These are phyloP conservation scores for Drosophila setosimentum DNA, from an alignment of 2,888 invertebrate genomes.

Conservation along the genomic window DNA sequence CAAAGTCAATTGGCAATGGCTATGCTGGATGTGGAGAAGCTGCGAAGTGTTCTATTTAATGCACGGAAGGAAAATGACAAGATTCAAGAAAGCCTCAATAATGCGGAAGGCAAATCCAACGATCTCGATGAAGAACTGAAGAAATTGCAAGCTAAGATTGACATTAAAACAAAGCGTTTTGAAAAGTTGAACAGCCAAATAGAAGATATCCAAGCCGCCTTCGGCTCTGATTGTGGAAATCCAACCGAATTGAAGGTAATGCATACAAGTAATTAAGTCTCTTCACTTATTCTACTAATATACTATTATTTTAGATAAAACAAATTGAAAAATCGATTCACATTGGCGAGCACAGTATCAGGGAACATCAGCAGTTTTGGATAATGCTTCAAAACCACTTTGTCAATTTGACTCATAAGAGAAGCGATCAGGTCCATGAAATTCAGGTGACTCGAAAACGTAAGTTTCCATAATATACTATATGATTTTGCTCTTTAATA, in stretches of 20 bases:
- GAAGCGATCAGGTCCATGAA: slow-evolving; percentile 89
- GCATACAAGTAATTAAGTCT: slow-evolving; percentile 87
- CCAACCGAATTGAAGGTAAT: slow-evolving; percentile 65
- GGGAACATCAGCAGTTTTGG: slow-evolving; percentile 90
- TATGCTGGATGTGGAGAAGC: slow-evolving; percentile 85
- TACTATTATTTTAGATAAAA: slow-evolving; percentile 85
- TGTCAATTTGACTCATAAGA: slow-evolving; percentile 89
- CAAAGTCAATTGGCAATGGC: slow-evolving; percentile 87
- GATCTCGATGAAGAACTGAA: slow-evolving; percentile 85
- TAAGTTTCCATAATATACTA: slow-evolving; percentile 83
- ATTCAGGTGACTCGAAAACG: slow-evolving; percentile 91
- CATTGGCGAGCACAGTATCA: slow-evolving; percentile 87
- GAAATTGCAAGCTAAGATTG: slow-evolving; percentile 85
- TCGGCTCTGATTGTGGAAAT: slow-evolving; percentile 88
- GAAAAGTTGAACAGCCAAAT: slow-evolving; percentile 86
- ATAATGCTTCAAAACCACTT: slow-evolving; percentile 91
- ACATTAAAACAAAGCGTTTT: slow-evolving; percentile 86
- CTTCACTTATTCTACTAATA: slow-evolving; percentile 86
- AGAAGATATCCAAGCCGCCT: slow-evolving; percentile 70
- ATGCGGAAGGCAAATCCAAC: slow-evolving; percentile 85
- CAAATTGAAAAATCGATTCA: slow-evolving; percentile 89
- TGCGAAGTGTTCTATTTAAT: slow-evolving; percentile 68
- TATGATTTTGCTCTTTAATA: neutral
- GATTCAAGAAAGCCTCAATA: slow-evolving; percentile 78
- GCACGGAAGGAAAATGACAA: slow-evolving; percentile 71